These are phyloP conservation scores for Gymnoscelis rufifasciata DNA, from an alignment of 2,888 invertebrate species.

Conservation along the genomic window DNA sequence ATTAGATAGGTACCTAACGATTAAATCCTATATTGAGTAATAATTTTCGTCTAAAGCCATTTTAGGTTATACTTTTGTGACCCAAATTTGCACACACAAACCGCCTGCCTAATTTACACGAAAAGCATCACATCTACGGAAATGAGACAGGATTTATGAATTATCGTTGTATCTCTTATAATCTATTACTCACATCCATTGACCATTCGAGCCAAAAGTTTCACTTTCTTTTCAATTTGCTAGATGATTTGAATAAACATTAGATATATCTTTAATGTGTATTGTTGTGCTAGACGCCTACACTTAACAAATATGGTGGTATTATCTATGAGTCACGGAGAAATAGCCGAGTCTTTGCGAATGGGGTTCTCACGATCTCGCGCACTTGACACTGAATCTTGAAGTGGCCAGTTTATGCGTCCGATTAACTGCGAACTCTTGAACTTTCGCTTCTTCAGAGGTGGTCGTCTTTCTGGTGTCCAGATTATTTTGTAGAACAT, in stretches of 20 bases:
- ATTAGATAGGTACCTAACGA: no score
- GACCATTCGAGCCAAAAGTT: slow-evolving; percentile 25
- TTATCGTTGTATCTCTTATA: slow-evolving; percentile 13
- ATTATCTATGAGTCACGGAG: not conserved
- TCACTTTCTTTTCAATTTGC: slow-evolving; percentile 33
- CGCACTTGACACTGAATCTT: slow-evolving; percentile 43
- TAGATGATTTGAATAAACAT: slow-evolving; percentile 31
- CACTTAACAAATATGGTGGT: slow-evolving; percentile 14
- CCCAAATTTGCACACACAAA: no score
- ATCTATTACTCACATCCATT: slow-evolving; percentile 8
- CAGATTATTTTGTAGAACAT: slow-evolving; percentile 29
- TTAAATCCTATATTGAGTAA: no score
- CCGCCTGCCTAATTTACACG: no score
- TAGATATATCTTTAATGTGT: slow-evolving; percentile 30
- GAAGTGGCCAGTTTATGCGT: slow-evolving; percentile 18
- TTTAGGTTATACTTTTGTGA: no score
- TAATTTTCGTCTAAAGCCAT: no score
- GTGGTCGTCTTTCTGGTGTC: slow-evolving; percentile 16
- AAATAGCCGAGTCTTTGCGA: slow-evolving; percentile 18
- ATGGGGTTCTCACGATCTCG: slow-evolving; percentile 37
- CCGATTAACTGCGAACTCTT: slow-evolving; percentile 16
- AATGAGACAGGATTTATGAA: not conserved
- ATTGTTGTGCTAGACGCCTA: slow-evolving; percentile 33
- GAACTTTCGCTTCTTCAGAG: slow-evolving; percentile 16
- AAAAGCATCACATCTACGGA: no score